Base-by-base conservation (phyloP, 2,888 invertebrate genomes). In the Agrochola circellaris region DNA sequence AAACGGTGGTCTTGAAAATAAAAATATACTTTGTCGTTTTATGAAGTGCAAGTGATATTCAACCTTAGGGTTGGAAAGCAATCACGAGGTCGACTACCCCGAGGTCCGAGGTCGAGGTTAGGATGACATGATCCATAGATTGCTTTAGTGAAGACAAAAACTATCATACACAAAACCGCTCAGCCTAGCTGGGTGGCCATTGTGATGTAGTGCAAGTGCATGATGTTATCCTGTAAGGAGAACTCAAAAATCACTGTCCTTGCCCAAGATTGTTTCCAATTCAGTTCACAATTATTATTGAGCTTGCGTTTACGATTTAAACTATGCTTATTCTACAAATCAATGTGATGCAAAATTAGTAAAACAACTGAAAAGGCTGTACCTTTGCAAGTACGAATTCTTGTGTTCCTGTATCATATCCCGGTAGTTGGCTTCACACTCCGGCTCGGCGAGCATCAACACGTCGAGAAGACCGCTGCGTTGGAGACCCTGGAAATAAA, bases 351-450 rank as follows among this genome's bases (percentile, higher is more conserved):
- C 11, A 54, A 54, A 54, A 54, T 54, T 17, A 34, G 30, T 17
- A 1, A 13, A 48, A 15, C 0, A 48, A 30, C 30, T 23, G 15
- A 48, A 23, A 20, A 1, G 20, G 13, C 7, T 20, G n/a, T 1
- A 26, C 97, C 97, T 97, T 89, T 97, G 97, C 66, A 97, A 93
- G 93, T 98, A 98, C 0, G 97, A 95, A 88, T 97, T 97, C 95
- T 99, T 99, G 88, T 99, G 97, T 82, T 99, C 98, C 77, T 98
- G 97, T 87, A 99, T 98, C 96, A 99, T 98, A 91, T 98, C 98
- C 83, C 98, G 97, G 93, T 99, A 99, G 90, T 98, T 98, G 83
- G 98, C 97, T 92, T 98, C 98, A 90, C 99, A 99, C 69, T 98
- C 98, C 0, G 98, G 98, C 93, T 99, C 99, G 0, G 98, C 98